phyloP scores from a whole-genome alignment of 2,113 vertebrate genomes.

The Nothoprocta perdicaria region DNA sequence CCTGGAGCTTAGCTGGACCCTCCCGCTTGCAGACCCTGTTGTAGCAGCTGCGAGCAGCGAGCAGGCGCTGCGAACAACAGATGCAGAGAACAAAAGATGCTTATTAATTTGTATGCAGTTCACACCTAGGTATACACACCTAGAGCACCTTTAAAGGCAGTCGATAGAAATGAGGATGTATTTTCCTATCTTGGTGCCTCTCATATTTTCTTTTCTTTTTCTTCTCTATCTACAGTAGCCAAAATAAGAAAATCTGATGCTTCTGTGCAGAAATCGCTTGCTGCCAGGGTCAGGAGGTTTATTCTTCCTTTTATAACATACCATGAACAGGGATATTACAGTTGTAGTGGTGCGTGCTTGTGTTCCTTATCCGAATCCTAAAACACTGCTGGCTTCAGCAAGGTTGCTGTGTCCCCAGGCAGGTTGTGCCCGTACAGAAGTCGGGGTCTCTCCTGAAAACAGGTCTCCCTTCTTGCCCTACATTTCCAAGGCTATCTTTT shows the following conservation, averaged over 20 bases:
- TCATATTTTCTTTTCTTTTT: conserved; percentile 12
- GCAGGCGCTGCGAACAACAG: not conserved
- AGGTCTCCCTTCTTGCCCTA: not conserved
- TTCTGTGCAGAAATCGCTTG: not conserved
- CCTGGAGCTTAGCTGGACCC: not conserved
- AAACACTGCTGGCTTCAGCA: not conserved
- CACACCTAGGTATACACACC: conserved; percentile 43
- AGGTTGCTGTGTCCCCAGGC: not conserved
- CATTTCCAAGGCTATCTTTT: not conserved
- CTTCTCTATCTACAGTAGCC: conserved; percentile 2
- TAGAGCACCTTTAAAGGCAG: conserved; percentile 30
- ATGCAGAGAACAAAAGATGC: conserved; percentile 51
- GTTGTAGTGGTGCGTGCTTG: not conserved
- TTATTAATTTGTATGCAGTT: conserved; percentile 59
- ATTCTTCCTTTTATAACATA: not conserved
- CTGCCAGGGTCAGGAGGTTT: conserved; percentile 11
- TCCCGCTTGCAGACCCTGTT: not conserved
- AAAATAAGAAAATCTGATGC: conserved; percentile 19
- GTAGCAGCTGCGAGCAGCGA: not conserved
- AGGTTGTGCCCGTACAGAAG: fast-evolving
- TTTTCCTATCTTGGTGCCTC: conserved; percentile 11
- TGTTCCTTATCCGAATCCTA: not conserved
- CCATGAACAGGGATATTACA: not conserved
- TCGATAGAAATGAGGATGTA: not conserved
- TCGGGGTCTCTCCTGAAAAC: not conserved